Evolutionary conservation across 2,113 vertebrate species (phyloP).

Genomic region (Aythya baeri): DNA sequence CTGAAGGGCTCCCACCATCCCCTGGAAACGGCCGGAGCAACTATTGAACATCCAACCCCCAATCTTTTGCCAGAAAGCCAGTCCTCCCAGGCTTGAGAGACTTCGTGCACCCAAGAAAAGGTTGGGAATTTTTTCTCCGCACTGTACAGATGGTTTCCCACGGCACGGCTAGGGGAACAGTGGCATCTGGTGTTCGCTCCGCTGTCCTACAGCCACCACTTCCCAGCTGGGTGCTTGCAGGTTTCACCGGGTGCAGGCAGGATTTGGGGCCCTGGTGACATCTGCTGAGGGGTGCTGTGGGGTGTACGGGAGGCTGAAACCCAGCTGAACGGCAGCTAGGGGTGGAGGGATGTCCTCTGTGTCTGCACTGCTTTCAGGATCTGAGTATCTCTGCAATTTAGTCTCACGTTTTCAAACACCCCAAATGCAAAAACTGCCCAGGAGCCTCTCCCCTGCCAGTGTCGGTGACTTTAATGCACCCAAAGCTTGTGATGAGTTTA

Average conservation of each 20-base stretch:
- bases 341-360: background rate
- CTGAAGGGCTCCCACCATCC: background rate
- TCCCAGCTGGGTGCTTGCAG: background rate
- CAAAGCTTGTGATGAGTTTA: background rate
- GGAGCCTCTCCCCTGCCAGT: background rate
- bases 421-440: background rate
- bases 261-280: background rate
- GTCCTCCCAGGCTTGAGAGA: background rate
- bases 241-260: rapidly evolving
- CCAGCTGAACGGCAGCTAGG: background rate
- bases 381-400: background rate
- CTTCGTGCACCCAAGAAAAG: background rate
- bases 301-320: rapidly evolving
- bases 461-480: background rate
- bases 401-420: rapidly evolving
- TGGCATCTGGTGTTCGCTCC: conserved; percentile 64
- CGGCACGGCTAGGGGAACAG: conserved; percentile 45
- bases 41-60: background rate
- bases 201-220: background rate
- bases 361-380: background rate
- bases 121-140: background rate
- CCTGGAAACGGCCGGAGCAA: background rate
- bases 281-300: rapidly evolving
- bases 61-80: background rate
- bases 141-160: background rate